These are phyloP conservation scores for Sapajus apella DNA, from an alignment of 2,113 vertebrate genomes.

Conservation along the genomic window DNA sequence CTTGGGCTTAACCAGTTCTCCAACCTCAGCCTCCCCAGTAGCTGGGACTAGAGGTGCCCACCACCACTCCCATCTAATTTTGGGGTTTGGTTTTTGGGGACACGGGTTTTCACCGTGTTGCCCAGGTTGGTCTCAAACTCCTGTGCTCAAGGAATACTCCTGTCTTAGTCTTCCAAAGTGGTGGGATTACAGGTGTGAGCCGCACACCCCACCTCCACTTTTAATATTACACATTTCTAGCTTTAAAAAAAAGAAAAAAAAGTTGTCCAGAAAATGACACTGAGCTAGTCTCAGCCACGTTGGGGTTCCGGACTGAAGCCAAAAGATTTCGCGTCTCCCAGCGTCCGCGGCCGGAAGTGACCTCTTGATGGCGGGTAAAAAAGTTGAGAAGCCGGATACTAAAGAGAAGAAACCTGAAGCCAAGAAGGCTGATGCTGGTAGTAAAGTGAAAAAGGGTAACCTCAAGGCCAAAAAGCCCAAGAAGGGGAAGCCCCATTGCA, in stretches of 20 bases:
- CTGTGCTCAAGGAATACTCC: neutral
- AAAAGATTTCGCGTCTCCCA: rapidly evolving
- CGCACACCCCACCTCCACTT: neutral
- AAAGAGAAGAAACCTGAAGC: too few species aligned
- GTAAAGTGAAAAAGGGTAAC: too few species aligned
- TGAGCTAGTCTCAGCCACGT: neutral
- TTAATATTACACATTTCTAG: neutral
- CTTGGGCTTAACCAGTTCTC: neutral
- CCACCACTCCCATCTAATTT: neutral
- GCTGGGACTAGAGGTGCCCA: neutral
- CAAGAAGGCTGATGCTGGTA: too few species aligned
- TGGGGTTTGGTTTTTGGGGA: neutral
- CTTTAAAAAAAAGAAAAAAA: neutral
- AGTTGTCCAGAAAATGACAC: neutral
- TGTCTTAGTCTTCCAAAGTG: neutral
- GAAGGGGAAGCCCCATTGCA: too few species aligned
- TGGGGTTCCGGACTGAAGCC: neutral
- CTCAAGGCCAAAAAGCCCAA: too few species aligned
- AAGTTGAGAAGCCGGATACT: too few species aligned
- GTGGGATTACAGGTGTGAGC: neutral
- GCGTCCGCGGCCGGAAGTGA: neutral
- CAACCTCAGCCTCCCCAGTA: neutral
- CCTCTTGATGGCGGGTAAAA: too few species aligned
- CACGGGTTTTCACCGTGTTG: neutral
- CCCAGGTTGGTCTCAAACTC: neutral